These are phyloP conservation scores for Fulica atra DNA, from an alignment of 2,113 vertebrate species.

Conservation along the genomic window DNA sequence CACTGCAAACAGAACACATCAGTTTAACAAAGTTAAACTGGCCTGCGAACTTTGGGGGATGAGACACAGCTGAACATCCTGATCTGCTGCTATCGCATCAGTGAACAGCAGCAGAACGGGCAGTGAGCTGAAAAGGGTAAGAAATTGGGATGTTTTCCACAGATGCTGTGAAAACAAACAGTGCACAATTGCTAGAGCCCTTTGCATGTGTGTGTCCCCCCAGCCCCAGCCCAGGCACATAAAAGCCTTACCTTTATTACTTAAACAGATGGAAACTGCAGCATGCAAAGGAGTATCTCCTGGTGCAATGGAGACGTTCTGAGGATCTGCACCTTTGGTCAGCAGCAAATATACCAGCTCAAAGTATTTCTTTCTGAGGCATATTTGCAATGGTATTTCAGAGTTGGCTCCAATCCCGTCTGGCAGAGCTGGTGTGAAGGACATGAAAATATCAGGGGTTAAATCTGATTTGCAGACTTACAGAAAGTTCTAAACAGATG, in stretches of 20 bases:
- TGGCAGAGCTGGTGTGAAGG: conserved; percentile 51
- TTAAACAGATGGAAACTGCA: conserved; percentile 76
- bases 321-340: conserved; percentile 74
- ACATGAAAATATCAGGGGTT: not conserved
- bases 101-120: not conserved
- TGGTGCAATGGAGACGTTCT: conserved; percentile 1
- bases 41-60: not conserved
- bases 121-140: not conserved
- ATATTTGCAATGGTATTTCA: conserved; percentile 68
- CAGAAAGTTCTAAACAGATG: not conserved
- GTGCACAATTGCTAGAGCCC: not conserved
- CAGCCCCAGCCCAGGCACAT: not conserved
- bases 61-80: not conserved
- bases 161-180: not conserved
- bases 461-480: not conserved
- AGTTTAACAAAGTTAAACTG: not conserved
- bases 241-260: conserved; percentile 66
- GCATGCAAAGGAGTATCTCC: conserved; percentile 82
- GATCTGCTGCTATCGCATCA: not conserved
- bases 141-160: not conserved
- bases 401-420: conserved; percentile 24
- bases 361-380: conserved; percentile 69
- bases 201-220: not conserved
- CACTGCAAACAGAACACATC: not conserved
- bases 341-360: conserved; percentile 74